phyloP scores from a whole-genome alignment of 2,888 invertebrate species.

The Chymomyza procnemis region DNA sequence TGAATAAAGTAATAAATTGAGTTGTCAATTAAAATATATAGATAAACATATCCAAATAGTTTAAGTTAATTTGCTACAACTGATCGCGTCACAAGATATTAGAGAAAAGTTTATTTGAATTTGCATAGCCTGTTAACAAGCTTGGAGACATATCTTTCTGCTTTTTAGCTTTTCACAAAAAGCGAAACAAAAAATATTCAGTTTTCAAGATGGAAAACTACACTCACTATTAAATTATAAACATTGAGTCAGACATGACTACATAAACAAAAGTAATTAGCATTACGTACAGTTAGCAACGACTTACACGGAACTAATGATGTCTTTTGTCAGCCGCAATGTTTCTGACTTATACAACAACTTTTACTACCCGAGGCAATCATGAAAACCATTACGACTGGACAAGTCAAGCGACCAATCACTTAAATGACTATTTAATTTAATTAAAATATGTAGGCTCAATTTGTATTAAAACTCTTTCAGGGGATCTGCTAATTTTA shows the following conservation, averaged over 20 bases:
- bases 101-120: no score
- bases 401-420: neutral
- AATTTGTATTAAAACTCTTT: neutral
- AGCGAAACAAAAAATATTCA: neutral
- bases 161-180: no score
- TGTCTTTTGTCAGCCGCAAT: conserved; percentile 41
- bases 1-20: no score
- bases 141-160: no score
- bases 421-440: neutral
- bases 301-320: conserved; percentile 62
- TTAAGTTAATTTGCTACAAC: no score
- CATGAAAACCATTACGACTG: conserved; percentile 44
- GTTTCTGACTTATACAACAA: conserved; percentile 50
- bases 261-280: conserved; percentile 49
- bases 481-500: neutral
- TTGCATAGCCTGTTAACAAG: no score
- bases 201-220: neutral
- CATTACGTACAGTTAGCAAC: conserved; percentile 28
- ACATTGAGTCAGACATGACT: conserved; percentile 11
- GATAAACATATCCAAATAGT: no score
- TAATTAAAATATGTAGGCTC: neutral
- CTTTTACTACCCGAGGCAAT: conserved; percentile 58
- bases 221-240: conserved; percentile 40
- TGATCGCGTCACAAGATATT: no score
- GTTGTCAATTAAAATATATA: no score